phyloP scores from a whole-genome alignment of 2,113 vertebrate species.

The Poeciliopsis occidentalis region DNA sequence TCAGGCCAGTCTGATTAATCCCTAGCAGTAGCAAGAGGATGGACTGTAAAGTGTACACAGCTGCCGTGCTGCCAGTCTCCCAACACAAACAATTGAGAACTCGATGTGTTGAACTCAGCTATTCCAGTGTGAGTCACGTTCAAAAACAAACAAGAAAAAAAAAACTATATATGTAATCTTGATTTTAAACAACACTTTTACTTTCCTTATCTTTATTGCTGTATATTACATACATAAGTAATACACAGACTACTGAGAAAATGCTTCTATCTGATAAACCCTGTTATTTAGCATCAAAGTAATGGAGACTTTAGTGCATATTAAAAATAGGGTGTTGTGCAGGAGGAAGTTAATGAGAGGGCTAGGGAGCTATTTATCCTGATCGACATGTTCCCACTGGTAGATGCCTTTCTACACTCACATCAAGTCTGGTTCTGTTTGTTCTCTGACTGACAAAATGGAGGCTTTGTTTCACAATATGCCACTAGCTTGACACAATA shows the following conservation, averaged over 20 bases:
- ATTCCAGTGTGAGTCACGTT: conserved; percentile 43
- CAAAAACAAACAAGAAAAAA: conserved; percentile 4
- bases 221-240: neutral
- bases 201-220: neutral
- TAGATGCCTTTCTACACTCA: conserved; percentile 61
- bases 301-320: conserved; percentile 43
- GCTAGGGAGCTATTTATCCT: conserved; percentile 39
- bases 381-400: conserved; percentile 71
- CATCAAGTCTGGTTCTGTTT: conserved; percentile 63
- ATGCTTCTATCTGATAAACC: conserved; percentile 19
- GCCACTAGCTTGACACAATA: conserved; percentile 41
- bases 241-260: conserved; percentile 18
- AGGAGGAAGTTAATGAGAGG: conserved; percentile 53
- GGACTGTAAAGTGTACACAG: conserved; percentile 74
- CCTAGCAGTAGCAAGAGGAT: conserved; percentile 41
- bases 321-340: conserved; percentile 14
- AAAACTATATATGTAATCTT: neutral
- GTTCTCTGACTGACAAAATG: conserved; percentile 49
- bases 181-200: neutral
- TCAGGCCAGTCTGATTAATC: conserved; percentile 33
- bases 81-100: conserved; percentile 66
- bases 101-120: conserved; percentile 56
- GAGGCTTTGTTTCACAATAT: conserved; percentile 59
- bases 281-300: conserved; percentile 34
- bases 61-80: conserved; percentile 64